A percentile compares a stretch with the other conserved stretches of the same genome.
Evolutionary conservation across 2,797 vertebrate genomes (phyloP).

Genomic region (Botia almorhae): DNA sequence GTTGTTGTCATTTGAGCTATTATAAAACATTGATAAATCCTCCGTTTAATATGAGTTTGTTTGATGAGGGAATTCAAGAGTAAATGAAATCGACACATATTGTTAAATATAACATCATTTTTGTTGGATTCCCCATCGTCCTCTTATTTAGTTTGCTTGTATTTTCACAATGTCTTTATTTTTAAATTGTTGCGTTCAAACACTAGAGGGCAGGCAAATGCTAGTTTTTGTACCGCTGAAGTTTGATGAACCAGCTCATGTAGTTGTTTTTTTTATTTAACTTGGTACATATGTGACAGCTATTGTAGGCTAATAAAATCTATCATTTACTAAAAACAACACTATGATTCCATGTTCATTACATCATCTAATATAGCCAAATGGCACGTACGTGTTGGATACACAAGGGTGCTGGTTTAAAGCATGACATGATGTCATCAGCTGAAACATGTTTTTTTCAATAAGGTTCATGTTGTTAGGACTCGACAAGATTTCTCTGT

Average conservation of each 20-base stretch:
- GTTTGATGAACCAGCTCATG: too few relatives aligned
- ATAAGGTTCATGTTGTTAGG: neutral
- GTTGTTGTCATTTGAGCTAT: too few relatives aligned
- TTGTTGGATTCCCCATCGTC: neutral
- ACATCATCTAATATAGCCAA: neutral
- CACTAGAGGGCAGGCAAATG: slow-evolving; percentile 48
- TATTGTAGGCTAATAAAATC: neutral
- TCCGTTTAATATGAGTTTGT: too few relatives aligned
- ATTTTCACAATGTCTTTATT: neutral
- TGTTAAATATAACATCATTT: neutral
- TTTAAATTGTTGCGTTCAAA: neutral
- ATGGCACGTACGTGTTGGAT: neutral
- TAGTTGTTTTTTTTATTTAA: neutral
- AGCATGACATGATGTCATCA: neutral
- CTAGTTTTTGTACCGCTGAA: neutral
- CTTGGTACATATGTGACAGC: neutral
- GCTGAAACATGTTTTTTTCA: neutral
- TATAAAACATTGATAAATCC: too few relatives aligned
- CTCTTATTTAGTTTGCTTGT: neutral
- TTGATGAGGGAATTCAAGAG: too few relatives aligned
- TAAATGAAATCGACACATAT: neutral
- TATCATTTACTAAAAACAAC: neutral
- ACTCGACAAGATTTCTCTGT: neutral
- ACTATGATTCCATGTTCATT: neutral
- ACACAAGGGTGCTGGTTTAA: neutral